These are phyloP conservation scores for Dasypus novemcinctus DNA, from an alignment of 2,113 vertebrate species.

Conservation along the genomic window DNA sequence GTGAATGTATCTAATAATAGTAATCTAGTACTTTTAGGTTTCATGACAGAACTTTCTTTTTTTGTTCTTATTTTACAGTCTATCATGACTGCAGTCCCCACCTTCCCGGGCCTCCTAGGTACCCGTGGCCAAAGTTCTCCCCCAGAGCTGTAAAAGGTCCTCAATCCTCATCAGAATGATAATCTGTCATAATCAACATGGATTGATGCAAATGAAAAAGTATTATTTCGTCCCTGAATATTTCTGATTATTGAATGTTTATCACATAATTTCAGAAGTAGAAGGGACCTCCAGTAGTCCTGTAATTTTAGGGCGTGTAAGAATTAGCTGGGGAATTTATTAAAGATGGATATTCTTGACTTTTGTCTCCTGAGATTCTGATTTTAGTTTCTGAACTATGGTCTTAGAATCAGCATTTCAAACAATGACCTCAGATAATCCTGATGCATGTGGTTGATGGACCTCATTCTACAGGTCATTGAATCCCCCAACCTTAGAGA, in stretches of 20 bases:
- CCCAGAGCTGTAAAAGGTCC: background rate
- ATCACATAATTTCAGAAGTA: background rate
- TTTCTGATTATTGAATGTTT: background rate
- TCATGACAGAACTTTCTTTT: background rate
- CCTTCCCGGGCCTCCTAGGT: background rate
- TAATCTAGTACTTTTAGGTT: background rate
- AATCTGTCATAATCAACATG: background rate
- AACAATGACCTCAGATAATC: background rate
- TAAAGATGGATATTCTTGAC: background rate
- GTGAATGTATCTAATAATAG: background rate
- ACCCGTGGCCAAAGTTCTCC: background rate
- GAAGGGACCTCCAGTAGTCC: background rate
- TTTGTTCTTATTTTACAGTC: background rate
- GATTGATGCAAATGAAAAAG: background rate
- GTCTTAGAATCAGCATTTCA: background rate
- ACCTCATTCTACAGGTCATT: background rate
- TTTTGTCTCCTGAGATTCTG: constrained; percentile 19
- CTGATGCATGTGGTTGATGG: background rate
- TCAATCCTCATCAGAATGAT: background rate
- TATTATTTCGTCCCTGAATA: background rate
- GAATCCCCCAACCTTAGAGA: too few relatives aligned
- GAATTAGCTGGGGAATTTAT: background rate
- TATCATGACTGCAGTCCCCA: background rate
- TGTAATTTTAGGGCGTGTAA: background rate
- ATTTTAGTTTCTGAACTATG: background rate